Percentiles rank a stretch among this genome's conserved stretches.
These are phyloP conservation scores for Monochamus alternatus DNA, from an alignment of 2,888 invertebrate genomes.

Conservation along the genomic window DNA sequence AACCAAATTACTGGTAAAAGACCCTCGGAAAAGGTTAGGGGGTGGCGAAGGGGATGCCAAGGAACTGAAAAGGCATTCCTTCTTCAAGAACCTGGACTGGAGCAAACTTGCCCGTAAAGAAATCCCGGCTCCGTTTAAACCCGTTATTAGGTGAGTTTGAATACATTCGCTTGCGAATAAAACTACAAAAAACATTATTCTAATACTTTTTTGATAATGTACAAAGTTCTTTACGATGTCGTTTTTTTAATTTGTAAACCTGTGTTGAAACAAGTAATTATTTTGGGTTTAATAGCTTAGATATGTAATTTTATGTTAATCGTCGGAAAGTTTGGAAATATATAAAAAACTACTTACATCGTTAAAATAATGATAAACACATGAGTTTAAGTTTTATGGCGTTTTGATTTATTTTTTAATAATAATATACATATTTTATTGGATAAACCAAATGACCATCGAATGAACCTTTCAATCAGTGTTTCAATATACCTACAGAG, in stretches of 20 bases:
- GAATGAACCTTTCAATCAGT: too few relatives aligned
- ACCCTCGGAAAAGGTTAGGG: conserved; percentile 90
- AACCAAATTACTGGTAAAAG: conserved; percentile 87
- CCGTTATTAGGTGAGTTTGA: conserved; percentile 77
- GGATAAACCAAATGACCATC: too few relatives aligned
- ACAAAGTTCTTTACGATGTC: too few relatives aligned
- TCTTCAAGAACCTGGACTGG: conserved; percentile 92
- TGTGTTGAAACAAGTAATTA: background rate
- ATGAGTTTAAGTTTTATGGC: background rate
- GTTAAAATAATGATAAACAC: too few relatives aligned
- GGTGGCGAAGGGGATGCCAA: conserved; percentile 88
- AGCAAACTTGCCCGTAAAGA: conserved; percentile 83
- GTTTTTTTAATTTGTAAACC: too few relatives aligned
- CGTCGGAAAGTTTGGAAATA: background rate
- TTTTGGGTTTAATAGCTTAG: background rate
- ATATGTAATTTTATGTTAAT: background rate
- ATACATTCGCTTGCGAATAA: background rate
- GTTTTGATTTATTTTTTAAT: too few relatives aligned
- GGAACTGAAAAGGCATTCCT: conserved; percentile 92
- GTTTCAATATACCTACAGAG: too few relatives aligned
- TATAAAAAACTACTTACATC: background rate
- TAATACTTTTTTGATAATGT: background rate
- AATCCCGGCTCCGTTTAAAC: conserved; percentile 91
- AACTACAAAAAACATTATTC: background rate
- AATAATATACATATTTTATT: too few relatives aligned